These are phyloP conservation scores for Echiichthys vipera DNA, from an alignment of 2,797 vertebrate genomes.

Conservation along the genomic window DNA sequence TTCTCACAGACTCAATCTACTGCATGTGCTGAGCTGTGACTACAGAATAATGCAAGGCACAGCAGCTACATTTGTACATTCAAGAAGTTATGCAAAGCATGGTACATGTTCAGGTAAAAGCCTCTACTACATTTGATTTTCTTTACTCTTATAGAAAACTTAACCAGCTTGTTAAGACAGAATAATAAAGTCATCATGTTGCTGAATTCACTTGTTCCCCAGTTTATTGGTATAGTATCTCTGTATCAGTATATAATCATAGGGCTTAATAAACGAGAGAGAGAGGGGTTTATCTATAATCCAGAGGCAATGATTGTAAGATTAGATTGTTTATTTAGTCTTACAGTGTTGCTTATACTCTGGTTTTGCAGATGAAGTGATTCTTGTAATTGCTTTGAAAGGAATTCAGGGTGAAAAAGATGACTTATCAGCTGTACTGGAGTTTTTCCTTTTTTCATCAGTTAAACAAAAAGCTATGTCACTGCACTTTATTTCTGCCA, in stretches of 20 bases:
- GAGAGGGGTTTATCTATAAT: slow-evolving; percentile 63
- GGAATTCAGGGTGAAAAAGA: slow-evolving; percentile 6
- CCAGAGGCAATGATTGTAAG: slow-evolving; percentile 65
- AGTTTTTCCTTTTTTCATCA: slow-evolving; percentile 8
- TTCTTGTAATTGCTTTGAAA: slow-evolving; percentile 58
- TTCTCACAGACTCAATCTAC: slow-evolving; percentile 13
- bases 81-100: neutral
- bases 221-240: slow-evolving; percentile 28
- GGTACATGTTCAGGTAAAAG: neutral
- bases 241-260: slow-evolving; percentile 29
- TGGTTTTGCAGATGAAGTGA: slow-evolving; percentile 40
- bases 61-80: neutral
- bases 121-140: neutral
- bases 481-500: neutral
- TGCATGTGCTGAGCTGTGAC: neutral
- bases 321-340: slow-evolving; percentile 66
- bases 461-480: slow-evolving; percentile 21
- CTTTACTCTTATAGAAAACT: slow-evolving; percentile 1
- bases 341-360: slow-evolving; percentile 37
- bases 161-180: slow-evolving; percentile 1
- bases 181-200: slow-evolving; percentile 36
- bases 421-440: slow-evolving; percentile 21
- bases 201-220: slow-evolving; percentile 24
- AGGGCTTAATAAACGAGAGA: slow-evolving; percentile 44
- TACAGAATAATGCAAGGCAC: slow-evolving; percentile 16